Evolutionary conservation across 2,797 vertebrate genomes (phyloP).

Genomic region (Chelon labrosus): DNA sequence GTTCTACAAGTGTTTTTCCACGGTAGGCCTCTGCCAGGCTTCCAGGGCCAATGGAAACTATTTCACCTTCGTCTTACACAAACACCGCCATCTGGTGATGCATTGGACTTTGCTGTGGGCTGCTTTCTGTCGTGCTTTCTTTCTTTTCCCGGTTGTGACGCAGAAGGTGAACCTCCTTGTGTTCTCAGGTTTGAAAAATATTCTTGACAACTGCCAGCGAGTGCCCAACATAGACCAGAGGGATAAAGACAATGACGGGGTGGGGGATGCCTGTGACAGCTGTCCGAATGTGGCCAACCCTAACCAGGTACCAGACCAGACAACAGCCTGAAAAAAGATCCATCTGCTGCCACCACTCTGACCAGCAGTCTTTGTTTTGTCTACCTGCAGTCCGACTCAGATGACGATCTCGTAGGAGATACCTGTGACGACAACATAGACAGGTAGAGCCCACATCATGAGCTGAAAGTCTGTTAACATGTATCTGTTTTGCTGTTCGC

Average conservation of each 20-base stretch:
- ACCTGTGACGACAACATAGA: conserved; percentile 98
- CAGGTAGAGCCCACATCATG: conserved; percentile 84
- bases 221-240: conserved; percentile 91
- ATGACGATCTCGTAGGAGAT: conserved; percentile 96
- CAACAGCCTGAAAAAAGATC: neutral
- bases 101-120: conserved; percentile 36
- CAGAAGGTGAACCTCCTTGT: conserved; percentile 11
- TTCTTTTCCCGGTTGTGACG: neutral
- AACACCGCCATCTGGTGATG: conserved; percentile 82
- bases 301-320: conserved; percentile 89
- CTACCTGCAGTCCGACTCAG: conserved; percentile 90
- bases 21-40: conserved; percentile 66
- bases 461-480: neutral
- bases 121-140: conserved; percentile 26
- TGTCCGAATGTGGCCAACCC: conserved; percentile 94
- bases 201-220: conserved; percentile 94
- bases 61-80: conserved; percentile 71
- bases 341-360: neutral
- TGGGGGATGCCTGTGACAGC: conserved; percentile 97
- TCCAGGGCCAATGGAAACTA: conserved; percentile 83
- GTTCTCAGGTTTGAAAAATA: conserved; percentile 91
- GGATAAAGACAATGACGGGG: conserved; percentile 93
- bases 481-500: neutral
- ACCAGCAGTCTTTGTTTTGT: conserved; percentile 27
- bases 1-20: conserved; percentile 81